A percentile compares a stretch with the other conserved stretches of the same genome.
These are phyloP conservation scores for Drosophila atripex DNA, from an alignment of 2,888 invertebrate genomes.

Conservation along the genomic window DNA sequence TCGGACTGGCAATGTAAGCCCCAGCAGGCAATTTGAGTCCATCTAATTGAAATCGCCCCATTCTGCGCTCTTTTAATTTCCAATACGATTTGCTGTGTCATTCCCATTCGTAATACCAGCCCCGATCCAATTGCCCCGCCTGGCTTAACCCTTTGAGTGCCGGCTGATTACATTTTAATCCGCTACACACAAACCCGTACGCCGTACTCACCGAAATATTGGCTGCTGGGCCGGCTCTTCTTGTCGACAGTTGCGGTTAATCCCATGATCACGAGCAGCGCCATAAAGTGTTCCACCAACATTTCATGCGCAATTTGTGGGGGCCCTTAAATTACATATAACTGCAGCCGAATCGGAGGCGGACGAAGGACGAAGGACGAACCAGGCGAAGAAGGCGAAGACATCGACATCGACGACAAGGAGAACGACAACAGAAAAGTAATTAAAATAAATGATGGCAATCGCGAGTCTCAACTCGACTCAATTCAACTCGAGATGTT, in stretches of 20 bases:
- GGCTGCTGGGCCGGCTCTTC: constrained; percentile 64
- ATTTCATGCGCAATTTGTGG: constrained; percentile 83
- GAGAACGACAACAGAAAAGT: constrained; percentile 56
- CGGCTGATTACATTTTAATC: constrained; percentile 43
- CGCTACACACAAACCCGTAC: neutral
- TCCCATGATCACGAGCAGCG: constrained; percentile 83
- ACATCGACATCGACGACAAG: constrained; percentile 4
- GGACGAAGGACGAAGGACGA: constrained; percentile 1
- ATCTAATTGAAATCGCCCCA: constrained; percentile 21
- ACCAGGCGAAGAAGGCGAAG: constrained; percentile 1
- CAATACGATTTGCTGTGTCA: constrained; percentile 3
- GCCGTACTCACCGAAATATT: constrained; percentile 75
- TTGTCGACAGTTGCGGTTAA: constrained; percentile 82
- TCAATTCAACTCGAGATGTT: constrained; percentile 34
- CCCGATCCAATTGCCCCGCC: constrained; percentile 20
- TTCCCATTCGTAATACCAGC: constrained; percentile 28
- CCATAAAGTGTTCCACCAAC: constrained; percentile 84
- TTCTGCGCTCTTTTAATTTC: neutral
- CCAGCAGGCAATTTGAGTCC: constrained; percentile 9
- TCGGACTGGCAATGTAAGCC: constrained; percentile 18
- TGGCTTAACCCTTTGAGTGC: constrained; percentile 38
- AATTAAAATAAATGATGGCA: constrained; percentile 80
- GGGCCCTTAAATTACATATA: constrained; percentile 70
- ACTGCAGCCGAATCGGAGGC: constrained; percentile 66
- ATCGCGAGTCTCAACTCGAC: constrained; percentile 59